Evolutionary conservation across 2,113 vertebrate species (phyloP).

Genomic region (Channa maculata): DNA sequence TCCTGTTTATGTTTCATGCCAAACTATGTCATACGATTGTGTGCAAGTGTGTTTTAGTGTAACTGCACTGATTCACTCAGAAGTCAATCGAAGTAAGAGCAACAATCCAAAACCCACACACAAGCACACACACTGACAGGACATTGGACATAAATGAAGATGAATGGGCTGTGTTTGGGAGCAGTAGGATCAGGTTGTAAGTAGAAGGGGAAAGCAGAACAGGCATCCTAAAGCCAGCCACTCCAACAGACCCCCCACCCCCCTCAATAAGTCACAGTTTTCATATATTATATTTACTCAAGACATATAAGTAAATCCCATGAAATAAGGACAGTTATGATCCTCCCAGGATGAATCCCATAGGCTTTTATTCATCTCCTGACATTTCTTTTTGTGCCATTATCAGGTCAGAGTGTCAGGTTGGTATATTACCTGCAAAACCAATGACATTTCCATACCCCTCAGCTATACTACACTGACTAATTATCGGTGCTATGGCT

Average conservation of each 20-base stretch:
- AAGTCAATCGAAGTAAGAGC: neutral
- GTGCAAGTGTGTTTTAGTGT: conserved; percentile 4
- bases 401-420: no score
- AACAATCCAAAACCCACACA: neutral
- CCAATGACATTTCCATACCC: no score
- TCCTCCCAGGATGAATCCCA: no score
- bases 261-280: no score
- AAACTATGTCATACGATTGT: conserved; percentile 8
- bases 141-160: conserved; percentile 17
- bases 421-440: no score
- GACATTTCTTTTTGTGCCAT: no score
- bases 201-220: neutral
- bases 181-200: conserved; percentile 15
- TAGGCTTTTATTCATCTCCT: no score
- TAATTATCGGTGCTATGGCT: no score
- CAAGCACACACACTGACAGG: neutral
- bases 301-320: no score
- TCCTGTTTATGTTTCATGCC: conserved; percentile 3
- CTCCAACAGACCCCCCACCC: neutral
- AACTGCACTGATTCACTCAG: neutral
- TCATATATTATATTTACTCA: no score
- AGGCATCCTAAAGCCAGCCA: neutral
- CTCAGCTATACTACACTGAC: no score
- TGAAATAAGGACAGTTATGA: no score
- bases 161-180: neutral